Conservation (phyloP, 2,888 invertebrate genomes). For the Catocala sponsa region DNA sequence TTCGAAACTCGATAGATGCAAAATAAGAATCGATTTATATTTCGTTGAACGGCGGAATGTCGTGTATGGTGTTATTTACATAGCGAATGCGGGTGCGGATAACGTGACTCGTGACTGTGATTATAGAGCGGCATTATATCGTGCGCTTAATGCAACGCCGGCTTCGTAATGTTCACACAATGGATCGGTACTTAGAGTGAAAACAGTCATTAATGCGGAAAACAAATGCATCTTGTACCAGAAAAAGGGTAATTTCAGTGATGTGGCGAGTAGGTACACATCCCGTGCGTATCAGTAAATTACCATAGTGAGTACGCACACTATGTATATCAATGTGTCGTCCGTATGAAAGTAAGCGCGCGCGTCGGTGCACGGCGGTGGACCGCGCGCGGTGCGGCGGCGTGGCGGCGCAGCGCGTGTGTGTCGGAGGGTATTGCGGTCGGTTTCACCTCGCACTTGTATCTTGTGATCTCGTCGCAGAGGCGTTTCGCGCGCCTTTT, state of each 20-base stretch:
- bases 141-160: slow-evolving; percentile 73
- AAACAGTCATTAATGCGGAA: slow-evolving; percentile 70
- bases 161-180: slow-evolving; percentile 77
- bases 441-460: slow-evolving; percentile 83
- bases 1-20: slow-evolving; percentile 43
- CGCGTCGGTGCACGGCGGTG: slow-evolving; percentile 25
- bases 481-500: slow-evolving; percentile 84
- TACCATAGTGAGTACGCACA: slow-evolving; percentile 1
- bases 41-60: slow-evolving; percentile 62
- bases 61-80: slow-evolving; percentile 76
- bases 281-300: slow-evolving; percentile 14
- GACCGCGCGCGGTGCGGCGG: slow-evolving; percentile 29
- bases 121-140: slow-evolving; percentile 75
- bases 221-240: slow-evolving; percentile 59
- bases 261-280: slow-evolving; percentile 10
- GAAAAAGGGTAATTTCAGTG: slow-evolving; percentile 50
- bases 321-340: slow-evolving; percentile 32
- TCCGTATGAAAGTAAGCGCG: slow-evolving; percentile 65
- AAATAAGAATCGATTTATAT: slow-evolving; percentile 63
- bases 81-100: slow-evolving; percentile 73
- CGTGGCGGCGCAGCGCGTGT: slow-evolving; percentile 53
- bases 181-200: slow-evolving; percentile 66
- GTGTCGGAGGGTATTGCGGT: slow-evolving; percentile 75
- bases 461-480: slow-evolving; percentile 76
- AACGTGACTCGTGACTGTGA: slow-evolving; percentile 76